Base-by-base conservation (phyloP, 2,888 invertebrate species). In the Alloscopus bannaensis region DNA sequence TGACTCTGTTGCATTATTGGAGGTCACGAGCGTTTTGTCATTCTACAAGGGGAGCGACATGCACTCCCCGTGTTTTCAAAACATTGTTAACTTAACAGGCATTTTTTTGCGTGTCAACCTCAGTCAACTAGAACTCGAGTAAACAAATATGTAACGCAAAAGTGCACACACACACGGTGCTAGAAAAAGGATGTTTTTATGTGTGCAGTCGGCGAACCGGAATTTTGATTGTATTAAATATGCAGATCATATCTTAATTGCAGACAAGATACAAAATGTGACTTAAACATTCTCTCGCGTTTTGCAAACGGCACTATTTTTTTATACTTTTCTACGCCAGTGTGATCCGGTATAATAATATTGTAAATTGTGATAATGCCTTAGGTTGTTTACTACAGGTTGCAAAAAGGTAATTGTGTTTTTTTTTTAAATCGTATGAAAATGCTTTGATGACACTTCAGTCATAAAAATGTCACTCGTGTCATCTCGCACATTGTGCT, bases 201-300 rank as follows among this genome's bases (percentile, higher is more conserved):
- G 6, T 36, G 6, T 36, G 36, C 36, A 36, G 13, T 8, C 36
- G 13, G 13, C 36, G 36, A 36, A 36, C 36, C 36, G 36, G 36
- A 36, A 36, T 36, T 13, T 36, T 13, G 36, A 36, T 36, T 8
- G 13, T 18, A 47, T 47, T 47, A 47, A 47, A 47, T 6, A 47
- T 47, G 47, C 47, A 13, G 47, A 47, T 47, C 47, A 47, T 47
- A 36, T 47, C 47, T 47, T 47, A 47, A 47, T 47, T 47, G 47
- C 47, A 6, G 11, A n/a, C n/a, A 47, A 47, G 47, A 36, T 36
- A 13, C 36, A 36, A 13, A 8, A 8, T 36, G 36, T 13, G 8
- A 8, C 13, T 36, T 13, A 6, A 8, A 8, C 13, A 8, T 6
- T 13, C 8, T 13, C 8, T 8, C 36, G 6, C 36, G 36, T 36